Evolutionary conservation across 2,797 vertebrate genomes (phyloP).

Genomic region (Sebastes matsubarae): DNA sequence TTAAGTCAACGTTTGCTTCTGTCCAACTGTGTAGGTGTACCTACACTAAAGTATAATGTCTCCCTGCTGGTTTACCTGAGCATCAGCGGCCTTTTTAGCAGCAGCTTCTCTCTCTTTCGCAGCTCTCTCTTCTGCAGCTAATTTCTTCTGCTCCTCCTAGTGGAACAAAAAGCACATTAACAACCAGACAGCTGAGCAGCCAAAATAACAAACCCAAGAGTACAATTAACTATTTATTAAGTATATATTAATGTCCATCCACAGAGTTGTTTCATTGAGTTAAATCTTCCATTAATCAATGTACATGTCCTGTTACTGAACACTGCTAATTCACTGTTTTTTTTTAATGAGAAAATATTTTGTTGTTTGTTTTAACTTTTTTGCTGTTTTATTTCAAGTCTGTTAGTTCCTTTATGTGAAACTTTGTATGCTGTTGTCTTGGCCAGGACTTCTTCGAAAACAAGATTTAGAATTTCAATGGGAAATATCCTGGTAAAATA

Average conservation of each 20-base stretch:
- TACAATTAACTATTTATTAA: not conserved
- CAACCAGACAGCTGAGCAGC: not conserved
- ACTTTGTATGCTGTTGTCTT: too few species aligned
- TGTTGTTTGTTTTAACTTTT: too few species aligned
- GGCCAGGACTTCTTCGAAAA: too few species aligned
- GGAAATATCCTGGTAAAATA: too few species aligned
- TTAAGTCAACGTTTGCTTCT: not conserved
- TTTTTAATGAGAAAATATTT: too few species aligned
- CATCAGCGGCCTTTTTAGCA: slow-evolving; percentile 39
- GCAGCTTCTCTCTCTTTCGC: slow-evolving; percentile 68
- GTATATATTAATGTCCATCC: too few species aligned
- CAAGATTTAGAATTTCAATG: too few species aligned
- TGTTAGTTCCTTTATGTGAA: too few species aligned
- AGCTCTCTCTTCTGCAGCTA: slow-evolving; percentile 71
- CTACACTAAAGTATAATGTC: not conserved
- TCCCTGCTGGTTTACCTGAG: slow-evolving; percentile 36
- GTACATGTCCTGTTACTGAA: not conserved
- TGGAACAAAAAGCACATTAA: not conserved
- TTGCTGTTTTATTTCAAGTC: too few species aligned
- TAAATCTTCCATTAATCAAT: not conserved
- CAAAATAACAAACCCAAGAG: not conserved
- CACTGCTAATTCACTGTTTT: not conserved
- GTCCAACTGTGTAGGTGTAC: not conserved
- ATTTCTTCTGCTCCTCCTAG: slow-evolving; percentile 73
- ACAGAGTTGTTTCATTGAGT: not conserved